phyloP scores from a whole-genome alignment of 2,888 invertebrate species.

The Cataglyphis altisquamis region DNA sequence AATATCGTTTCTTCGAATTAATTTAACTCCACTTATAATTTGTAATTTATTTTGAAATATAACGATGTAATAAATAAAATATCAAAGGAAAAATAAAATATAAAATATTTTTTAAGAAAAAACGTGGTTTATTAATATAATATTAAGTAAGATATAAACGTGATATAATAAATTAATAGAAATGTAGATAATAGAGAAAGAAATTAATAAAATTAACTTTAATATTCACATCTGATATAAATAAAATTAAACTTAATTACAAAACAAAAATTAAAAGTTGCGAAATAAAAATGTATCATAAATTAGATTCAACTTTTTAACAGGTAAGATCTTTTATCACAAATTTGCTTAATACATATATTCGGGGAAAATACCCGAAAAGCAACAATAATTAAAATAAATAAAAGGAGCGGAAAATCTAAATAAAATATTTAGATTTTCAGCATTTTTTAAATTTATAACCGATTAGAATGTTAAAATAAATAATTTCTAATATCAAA shows the following conservation, averaged over 20 bases:
- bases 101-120: slow-evolving; percentile 17
- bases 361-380: not conserved
- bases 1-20: not conserved
- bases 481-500: not conserved
- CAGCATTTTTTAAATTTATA: not conserved
- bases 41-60: not conserved
- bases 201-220: slow-evolving; percentile 16
- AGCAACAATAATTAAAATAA: not conserved
- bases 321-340: not conserved
- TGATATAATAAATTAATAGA: slow-evolving; percentile 2
- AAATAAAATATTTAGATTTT: not conserved
- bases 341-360: not conserved
- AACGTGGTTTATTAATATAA: slow-evolving; percentile 22
- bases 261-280: slow-evolving; percentile 2
- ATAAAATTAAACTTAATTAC: slow-evolving; percentile 28
- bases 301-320: slow-evolving; percentile 1
- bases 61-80: slow-evolving; percentile 1
- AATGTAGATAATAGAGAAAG: not conserved
- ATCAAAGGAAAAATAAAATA: slow-evolving; percentile 30
- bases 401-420: not conserved
- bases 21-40: not conserved
- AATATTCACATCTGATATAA: slow-evolving; percentile 1
- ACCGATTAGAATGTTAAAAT: not conserved
- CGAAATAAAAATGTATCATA: not conserved
- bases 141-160: slow-evolving; percentile 27